A percentile compares a stretch with the other conserved stretches of the same genome.
These are phyloP conservation scores for Scaptomyza pallida DNA, from an alignment of 1,140 invertebrate genomes.

Conservation along the genomic window DNA sequence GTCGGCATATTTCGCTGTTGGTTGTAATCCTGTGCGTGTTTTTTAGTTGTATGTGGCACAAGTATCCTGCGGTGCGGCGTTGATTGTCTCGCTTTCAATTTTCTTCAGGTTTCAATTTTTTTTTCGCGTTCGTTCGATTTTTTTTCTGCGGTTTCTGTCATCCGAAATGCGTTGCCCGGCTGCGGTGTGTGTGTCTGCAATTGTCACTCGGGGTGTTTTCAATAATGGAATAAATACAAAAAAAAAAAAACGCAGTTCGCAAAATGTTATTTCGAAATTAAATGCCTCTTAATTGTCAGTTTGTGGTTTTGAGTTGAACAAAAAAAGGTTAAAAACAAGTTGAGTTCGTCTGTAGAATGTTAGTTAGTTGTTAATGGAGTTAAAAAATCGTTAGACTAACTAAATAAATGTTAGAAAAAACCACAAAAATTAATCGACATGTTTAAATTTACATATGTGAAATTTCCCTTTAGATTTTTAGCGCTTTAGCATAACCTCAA, in stretches of 20 bases:
- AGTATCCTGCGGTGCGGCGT: slow-evolving; percentile 63
- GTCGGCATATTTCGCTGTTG: slow-evolving; percentile 17
- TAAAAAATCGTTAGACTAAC: not conserved
- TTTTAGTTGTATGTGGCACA: slow-evolving; percentile 47
- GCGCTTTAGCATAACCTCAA: slow-evolving; percentile 34
- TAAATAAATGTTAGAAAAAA: not conserved
- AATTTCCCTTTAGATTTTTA: no score
- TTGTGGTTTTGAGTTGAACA: no score
- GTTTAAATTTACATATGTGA: no score
- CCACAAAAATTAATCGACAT: no score
- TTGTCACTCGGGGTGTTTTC: slow-evolving; percentile 66
- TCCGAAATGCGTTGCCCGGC: slow-evolving; percentile 41
- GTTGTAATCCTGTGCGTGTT: slow-evolving; percentile 58
- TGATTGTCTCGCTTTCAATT: slow-evolving; percentile 61
- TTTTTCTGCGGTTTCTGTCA: slow-evolving; percentile 63
- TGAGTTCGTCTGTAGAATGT: not conserved
- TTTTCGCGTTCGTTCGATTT: slow-evolving; percentile 20
- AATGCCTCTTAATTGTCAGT: slow-evolving; percentile 62
- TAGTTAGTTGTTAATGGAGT: not conserved
- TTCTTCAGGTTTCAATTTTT: slow-evolving; percentile 45
- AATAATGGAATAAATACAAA: not conserved
- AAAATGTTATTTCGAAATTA: slow-evolving; percentile 49
- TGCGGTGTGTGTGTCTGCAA: slow-evolving; percentile 34
- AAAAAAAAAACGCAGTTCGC: not conserved
- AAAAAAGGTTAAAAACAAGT: slow-evolving; percentile 9